Evolutionary conservation across 64 coral and sea anemone species (phyloP).

Genomic region (Stichodactyla mertensii): DNA sequence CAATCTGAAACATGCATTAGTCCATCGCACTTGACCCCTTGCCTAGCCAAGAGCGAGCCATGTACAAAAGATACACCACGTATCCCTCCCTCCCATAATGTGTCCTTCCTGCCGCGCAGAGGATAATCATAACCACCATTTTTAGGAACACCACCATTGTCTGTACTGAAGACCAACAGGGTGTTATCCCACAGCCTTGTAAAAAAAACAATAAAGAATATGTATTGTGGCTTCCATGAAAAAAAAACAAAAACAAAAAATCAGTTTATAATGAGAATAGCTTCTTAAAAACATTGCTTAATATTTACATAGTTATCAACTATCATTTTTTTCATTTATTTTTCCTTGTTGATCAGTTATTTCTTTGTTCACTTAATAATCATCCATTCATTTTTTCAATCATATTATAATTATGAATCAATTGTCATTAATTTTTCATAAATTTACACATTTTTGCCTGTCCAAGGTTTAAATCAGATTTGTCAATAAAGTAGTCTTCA

Average conservation of each 20-base stretch:
- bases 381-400: slow-evolving; percentile 5
- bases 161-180: slow-evolving; percentile 72
- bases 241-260: no score
- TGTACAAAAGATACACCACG: slow-evolving; percentile 81
- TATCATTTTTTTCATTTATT: no score
- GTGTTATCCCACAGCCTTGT: slow-evolving; percentile 80
- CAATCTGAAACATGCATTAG: slow-evolving; percentile 76
- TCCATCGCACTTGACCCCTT: slow-evolving; percentile 49
- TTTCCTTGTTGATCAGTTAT: no score
- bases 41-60: slow-evolving; percentile 41
- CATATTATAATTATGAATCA: neutral
- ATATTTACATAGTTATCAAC: no score
- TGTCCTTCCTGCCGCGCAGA: slow-evolving; percentile 71
- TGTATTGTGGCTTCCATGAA: no score
- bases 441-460: no score
- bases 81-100: slow-evolving; percentile 88
- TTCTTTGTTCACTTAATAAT: no score
- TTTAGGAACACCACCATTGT: slow-evolving; percentile 74
- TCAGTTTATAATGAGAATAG: no score
- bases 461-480: neutral
- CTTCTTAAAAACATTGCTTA: no score
- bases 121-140: slow-evolving; percentile 83
- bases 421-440: no score
- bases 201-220: neutral
- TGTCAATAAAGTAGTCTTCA: neutral